These are phyloP conservation scores for Bubo blakistoni DNA, from an alignment of 2,113 vertebrate species.

Conservation along the genomic window DNA sequence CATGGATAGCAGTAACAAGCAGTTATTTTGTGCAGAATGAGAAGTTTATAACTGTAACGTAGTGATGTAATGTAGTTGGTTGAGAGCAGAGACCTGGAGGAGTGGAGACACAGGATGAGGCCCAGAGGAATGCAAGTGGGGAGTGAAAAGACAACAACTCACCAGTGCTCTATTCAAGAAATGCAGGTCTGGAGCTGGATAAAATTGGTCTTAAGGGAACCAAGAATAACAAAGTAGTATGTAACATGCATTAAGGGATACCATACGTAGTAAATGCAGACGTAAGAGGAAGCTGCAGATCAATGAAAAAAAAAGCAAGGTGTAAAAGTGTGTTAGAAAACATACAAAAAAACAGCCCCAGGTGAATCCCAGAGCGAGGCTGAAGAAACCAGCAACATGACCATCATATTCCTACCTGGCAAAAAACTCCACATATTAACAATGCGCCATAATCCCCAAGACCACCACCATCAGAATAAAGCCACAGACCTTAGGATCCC, in stretches of 20 bases:
- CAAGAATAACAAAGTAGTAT: neutral
- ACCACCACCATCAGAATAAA: neutral
- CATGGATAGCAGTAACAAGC: neutral
- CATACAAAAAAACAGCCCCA: neutral
- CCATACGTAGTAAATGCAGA: neutral
- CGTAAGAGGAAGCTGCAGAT: neutral
- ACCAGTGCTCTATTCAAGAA: neutral
- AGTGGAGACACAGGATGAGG: neutral
- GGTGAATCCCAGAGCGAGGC: neutral
- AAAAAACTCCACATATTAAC: neutral
- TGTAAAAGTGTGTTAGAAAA: neutral
- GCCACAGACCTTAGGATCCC: neutral
- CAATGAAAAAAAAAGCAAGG: neutral
- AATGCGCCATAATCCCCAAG: neutral
- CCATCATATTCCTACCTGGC: neutral
- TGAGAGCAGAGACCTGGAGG: neutral
- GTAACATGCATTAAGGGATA: neutral
- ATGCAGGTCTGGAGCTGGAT: neutral
- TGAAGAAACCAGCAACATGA: neutral
- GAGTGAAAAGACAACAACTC: too few species aligned
- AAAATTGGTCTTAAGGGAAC: neutral
- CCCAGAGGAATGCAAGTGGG: neutral
- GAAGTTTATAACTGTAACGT: neutral
- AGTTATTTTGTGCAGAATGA: neutral
- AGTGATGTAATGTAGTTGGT: neutral